phyloP scores from a whole-genome alignment of 1,140 invertebrate genomes.

The Carposina sasakii region DNA sequence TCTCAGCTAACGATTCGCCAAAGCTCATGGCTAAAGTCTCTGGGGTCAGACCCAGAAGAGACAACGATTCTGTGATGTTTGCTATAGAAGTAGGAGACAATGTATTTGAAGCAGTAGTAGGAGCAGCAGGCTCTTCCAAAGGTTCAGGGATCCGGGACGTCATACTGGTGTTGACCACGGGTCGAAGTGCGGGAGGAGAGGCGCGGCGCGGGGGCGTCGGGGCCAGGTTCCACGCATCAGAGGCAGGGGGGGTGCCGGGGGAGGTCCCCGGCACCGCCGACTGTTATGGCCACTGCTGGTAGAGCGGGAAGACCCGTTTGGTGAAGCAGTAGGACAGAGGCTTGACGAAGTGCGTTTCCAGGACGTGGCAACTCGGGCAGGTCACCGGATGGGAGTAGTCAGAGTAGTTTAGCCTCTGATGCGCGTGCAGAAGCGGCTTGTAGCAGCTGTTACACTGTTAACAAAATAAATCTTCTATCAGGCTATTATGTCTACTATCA shows the following conservation, averaged over 20 bases:
- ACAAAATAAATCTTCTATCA: no score
- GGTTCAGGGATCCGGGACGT: slow-evolving; percentile 40
- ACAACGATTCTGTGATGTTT: slow-evolving; percentile 63
- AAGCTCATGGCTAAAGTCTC: slow-evolving; percentile 60
- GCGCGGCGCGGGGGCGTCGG: slow-evolving; percentile 56
- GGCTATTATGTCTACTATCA: no score
- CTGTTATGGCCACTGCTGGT: slow-evolving; percentile 89
- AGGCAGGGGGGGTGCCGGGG: slow-evolving; percentile 57
- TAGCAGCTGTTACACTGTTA: slow-evolving; percentile 90
- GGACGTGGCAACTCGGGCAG: slow-evolving; percentile 91
- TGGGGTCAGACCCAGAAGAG: slow-evolving; percentile 55
- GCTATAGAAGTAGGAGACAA: slow-evolving; percentile 43
- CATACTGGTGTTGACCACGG: slow-evolving; percentile 70
- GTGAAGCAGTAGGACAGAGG: slow-evolving; percentile 86
- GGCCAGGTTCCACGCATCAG: slow-evolving; percentile 43
- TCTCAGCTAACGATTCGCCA: slow-evolving; percentile 58
- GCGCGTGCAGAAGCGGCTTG: slow-evolving; percentile 87
- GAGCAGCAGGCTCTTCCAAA: slow-evolving; percentile 32
- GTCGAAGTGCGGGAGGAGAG: slow-evolving; percentile 61
- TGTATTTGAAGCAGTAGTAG: slow-evolving; percentile 41
- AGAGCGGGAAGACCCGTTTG: slow-evolving; percentile 79
- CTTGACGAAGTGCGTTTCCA: slow-evolving; percentile 96
- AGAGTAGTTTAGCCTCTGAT: slow-evolving; percentile 92
- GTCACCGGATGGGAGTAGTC: slow-evolving; percentile 94
- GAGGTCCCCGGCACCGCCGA: slow-evolving; percentile 76